Conservation (phyloP, 2,113 vertebrate genomes). For the Falco punctatus region DNA sequence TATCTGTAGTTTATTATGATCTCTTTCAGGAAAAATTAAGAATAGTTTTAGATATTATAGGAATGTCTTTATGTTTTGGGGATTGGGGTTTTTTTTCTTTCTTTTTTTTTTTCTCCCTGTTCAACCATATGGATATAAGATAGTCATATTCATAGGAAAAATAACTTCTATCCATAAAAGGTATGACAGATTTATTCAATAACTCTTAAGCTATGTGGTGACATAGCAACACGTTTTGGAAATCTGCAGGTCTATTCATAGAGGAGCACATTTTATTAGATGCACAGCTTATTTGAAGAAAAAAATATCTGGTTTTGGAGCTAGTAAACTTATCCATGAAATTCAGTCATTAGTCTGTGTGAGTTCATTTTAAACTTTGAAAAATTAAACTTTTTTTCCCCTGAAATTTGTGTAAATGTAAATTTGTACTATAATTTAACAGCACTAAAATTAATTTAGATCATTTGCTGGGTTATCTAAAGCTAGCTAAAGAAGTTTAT, state of each 20-base stretch:
- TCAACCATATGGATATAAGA: background rate
- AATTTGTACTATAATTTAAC: background rate
- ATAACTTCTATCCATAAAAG: background rate
- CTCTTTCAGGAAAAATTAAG: background rate
- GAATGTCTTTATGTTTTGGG: background rate
- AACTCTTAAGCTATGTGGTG: background rate
- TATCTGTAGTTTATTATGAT: background rate
- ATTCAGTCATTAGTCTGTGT: background rate
- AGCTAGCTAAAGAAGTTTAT: background rate
- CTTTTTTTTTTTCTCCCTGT: background rate
- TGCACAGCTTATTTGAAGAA: background rate
- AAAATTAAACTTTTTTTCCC: background rate
- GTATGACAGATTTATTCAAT: background rate
- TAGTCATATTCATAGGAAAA: background rate
- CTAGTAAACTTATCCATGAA: background rate
- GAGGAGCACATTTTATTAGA: background rate
- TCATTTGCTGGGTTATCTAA: background rate
- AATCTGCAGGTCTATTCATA: background rate
- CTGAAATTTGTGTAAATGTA: background rate
- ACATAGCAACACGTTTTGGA: background rate
- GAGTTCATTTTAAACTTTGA: background rate
- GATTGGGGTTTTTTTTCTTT: background rate
- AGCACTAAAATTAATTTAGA: background rate
- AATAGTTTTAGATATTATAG: background rate
- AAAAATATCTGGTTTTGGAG: rapidly evolving